A percentile compares a stretch with the other conserved stretches of the same genome.
These are phyloP conservation scores for Phaethornis superciliosus DNA, from an alignment of 2,113 vertebrate genomes.

Conservation along the genomic window DNA sequence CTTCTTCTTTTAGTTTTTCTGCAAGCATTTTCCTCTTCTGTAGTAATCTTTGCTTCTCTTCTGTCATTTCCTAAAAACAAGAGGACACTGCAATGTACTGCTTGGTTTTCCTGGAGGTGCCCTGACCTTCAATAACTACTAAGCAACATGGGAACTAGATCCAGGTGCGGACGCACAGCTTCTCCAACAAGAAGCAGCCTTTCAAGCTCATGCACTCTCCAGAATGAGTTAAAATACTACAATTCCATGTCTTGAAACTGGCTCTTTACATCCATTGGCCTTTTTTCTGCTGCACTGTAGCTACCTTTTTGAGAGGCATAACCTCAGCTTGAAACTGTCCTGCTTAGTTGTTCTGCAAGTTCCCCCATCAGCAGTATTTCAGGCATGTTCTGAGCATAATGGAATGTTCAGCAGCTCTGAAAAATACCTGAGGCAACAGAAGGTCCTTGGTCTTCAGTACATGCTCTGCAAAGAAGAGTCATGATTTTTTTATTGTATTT, in stretches of 20 bases:
- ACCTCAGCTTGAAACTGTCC: not conserved
- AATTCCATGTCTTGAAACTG: not conserved
- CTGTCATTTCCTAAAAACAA: constrained; percentile 78
- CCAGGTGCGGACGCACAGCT: accelerated
- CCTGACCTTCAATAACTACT: accelerated
- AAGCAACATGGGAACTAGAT: accelerated
- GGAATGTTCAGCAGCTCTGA: not conserved
- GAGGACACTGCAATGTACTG: not conserved
- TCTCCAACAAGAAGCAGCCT: not conserved
- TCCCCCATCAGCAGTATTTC: not conserved
- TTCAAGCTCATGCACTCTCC: not conserved
- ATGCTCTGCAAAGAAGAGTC: not conserved
- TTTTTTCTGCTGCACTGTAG: not conserved
- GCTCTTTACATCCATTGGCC: not conserved
- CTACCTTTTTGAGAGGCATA: accelerated
- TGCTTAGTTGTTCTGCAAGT: not conserved
- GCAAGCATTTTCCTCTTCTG: constrained; percentile 94
- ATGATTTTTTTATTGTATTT: too few species aligned
- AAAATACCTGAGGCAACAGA: not conserved
- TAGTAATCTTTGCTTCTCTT: constrained; percentile 89
- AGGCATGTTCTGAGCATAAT: not conserved
- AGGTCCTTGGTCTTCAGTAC: not conserved
- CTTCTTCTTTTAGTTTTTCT: constrained; percentile 97
- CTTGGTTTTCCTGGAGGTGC: accelerated
- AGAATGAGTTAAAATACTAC: too few species aligned